Evolutionary conservation across 2,888 invertebrate species (phyloP).

Genomic region (Adela reaumurella): DNA sequence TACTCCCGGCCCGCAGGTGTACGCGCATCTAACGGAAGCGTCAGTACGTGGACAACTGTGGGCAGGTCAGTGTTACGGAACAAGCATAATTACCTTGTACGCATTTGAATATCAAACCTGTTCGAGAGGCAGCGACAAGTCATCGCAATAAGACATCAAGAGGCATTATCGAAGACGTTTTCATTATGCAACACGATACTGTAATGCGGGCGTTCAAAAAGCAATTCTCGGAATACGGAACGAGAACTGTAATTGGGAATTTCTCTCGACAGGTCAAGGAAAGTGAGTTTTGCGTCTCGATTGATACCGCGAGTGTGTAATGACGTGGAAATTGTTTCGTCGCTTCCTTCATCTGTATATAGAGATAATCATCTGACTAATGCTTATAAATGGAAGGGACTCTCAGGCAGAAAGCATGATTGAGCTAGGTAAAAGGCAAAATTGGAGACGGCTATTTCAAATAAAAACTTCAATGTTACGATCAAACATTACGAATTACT

Average conservation of each 20-base stretch:
- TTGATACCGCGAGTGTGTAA: not conserved
- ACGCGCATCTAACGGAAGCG: no score
- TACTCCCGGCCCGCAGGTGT: no score
- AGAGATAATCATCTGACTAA: not conserved
- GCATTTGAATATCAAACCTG: not conserved
- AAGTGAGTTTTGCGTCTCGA: not conserved
- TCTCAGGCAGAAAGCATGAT: no score
- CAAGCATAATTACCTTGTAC: no score
- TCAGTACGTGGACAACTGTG: no score
- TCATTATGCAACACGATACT: no score
- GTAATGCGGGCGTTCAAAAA: not conserved
- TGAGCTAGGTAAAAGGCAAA: no score
- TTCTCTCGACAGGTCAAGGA: not conserved
- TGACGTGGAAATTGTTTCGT: not conserved
- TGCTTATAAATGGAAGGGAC: not conserved
- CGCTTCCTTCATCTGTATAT: not conserved
- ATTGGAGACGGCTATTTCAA: no score
- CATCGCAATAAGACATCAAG: not conserved
- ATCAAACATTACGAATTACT: no score
- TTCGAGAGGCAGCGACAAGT: not conserved
- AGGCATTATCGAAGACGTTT: not conserved
- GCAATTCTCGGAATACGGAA: not conserved
- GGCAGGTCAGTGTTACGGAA: not conserved
- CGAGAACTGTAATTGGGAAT: not conserved
- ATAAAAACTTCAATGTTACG: no score